Conservation (phyloP, 2,113 vertebrate species). For the Marcusenius ussheri region DNA sequence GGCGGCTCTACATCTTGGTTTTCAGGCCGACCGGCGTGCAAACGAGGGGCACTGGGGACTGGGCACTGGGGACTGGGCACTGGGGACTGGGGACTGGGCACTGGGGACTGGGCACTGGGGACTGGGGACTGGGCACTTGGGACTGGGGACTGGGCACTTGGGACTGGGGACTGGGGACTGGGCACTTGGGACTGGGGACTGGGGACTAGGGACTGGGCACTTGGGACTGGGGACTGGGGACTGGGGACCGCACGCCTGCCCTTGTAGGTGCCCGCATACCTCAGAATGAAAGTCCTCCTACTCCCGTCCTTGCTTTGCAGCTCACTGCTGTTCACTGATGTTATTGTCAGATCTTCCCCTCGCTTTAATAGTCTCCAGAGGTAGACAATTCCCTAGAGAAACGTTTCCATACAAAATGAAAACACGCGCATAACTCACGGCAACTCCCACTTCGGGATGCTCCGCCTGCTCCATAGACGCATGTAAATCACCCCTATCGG, state of each 20-base stretch:
- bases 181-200: too few relatives aligned
- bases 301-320: neutral
- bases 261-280: neutral
- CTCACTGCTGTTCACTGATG: neutral
- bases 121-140: too few relatives aligned
- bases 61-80: too few relatives aligned
- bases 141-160: too few relatives aligned
- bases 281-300: neutral
- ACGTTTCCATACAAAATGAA: slow-evolving; percentile 9
- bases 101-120: too few relatives aligned
- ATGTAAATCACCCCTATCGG: neutral
- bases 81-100: too few relatives aligned
- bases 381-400: neutral
- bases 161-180: too few relatives aligned
- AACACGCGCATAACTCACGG: neutral
- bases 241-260: neutral
- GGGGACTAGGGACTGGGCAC: too few relatives aligned
- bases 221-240: too few relatives aligned
- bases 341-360: neutral
- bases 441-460: neutral
- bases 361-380: slow-evolving; percentile 13
- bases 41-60: too few relatives aligned
- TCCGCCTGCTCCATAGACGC: neutral
- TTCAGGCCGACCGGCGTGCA: neutral
- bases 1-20: too few relatives aligned